phyloP scores from a whole-genome alignment of 2,113 vertebrate genomes.

The Tinamus guttatus region DNA sequence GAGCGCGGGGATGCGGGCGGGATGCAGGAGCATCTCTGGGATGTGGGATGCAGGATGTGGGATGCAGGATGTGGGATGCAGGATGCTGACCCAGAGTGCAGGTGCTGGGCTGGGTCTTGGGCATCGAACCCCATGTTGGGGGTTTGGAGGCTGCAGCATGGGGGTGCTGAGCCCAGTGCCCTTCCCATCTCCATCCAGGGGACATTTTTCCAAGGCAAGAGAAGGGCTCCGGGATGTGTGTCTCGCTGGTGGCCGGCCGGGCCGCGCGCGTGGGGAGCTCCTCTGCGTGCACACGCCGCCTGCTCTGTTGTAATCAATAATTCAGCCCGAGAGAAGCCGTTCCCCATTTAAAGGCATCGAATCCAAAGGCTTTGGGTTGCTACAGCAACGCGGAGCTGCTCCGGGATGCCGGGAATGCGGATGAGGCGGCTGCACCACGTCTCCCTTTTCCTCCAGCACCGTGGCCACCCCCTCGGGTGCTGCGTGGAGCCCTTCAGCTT shows the following conservation, averaged over 20 bases:
- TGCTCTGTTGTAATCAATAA: slow-evolving; percentile 67
- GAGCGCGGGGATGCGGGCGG: background rate
- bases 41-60: no score
- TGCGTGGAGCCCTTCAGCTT: no score
- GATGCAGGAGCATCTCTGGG: background rate
- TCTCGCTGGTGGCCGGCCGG: no score
- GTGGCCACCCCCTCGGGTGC: background rate
- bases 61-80: no score
- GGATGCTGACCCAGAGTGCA: no score
- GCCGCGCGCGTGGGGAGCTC: background rate
- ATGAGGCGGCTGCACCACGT: background rate
- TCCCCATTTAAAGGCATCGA: slow-evolving; percentile 26
- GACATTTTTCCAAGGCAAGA: no score
- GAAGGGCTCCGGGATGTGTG: no score
- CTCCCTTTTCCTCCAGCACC: background rate
- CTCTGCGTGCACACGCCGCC: background rate
- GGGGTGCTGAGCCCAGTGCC: no score
- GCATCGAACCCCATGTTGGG: no score
- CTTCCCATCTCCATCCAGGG: no score
- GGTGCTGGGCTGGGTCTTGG: no score
- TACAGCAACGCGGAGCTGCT: slow-evolving; percentile 51
- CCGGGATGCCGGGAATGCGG: background rate
- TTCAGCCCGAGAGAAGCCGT: slow-evolving; percentile 49
- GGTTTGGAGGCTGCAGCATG: no score
- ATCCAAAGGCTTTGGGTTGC: slow-evolving; percentile 66